Evolutionary conservation across 1,140 invertebrate genomes (phyloP).

Genomic region (Cydia fagiglandana): DNA sequence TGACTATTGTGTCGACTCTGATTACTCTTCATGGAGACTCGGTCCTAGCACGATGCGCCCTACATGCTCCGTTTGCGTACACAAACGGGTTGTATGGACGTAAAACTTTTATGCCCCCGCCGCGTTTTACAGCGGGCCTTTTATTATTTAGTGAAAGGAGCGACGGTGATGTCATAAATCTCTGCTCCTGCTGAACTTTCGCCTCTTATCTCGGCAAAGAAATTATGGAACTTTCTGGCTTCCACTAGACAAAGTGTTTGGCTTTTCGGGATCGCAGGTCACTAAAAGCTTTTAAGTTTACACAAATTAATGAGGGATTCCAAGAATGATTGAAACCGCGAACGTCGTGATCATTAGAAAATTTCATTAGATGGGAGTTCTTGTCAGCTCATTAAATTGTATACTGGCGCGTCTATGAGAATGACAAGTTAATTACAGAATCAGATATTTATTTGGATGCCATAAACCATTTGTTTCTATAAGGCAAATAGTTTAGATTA

Average conservation of each 20-base stretch:
- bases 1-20: conserved; percentile 67
- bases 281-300: conserved; percentile 58
- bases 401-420: not conserved
- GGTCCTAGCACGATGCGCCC: conserved; percentile 62
- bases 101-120: conserved; percentile 76
- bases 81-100: conserved; percentile 75
- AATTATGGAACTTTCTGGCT: conserved; percentile 78
- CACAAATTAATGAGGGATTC: conserved; percentile 64
- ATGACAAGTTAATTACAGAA: conserved; percentile 10
- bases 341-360: conserved; percentile 27
- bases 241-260: conserved; percentile 77
- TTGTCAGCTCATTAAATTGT: conserved; percentile 5
- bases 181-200: conserved; percentile 78
- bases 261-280: conserved; percentile 67
- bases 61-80: conserved; percentile 61
- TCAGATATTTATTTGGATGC: conserved; percentile 35
- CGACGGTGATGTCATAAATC: conserved; percentile 78
- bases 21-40: conserved; percentile 75
- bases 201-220: conserved; percentile 78
- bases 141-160: conserved; percentile 79
- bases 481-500: no score
- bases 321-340: conserved; percentile 15
- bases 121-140: conserved; percentile 76
- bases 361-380: not conserved
- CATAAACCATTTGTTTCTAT: conserved; percentile 39